Conservation (phyloP, 2,113 vertebrate genomes). For the Fukomys damarensis region DNA sequence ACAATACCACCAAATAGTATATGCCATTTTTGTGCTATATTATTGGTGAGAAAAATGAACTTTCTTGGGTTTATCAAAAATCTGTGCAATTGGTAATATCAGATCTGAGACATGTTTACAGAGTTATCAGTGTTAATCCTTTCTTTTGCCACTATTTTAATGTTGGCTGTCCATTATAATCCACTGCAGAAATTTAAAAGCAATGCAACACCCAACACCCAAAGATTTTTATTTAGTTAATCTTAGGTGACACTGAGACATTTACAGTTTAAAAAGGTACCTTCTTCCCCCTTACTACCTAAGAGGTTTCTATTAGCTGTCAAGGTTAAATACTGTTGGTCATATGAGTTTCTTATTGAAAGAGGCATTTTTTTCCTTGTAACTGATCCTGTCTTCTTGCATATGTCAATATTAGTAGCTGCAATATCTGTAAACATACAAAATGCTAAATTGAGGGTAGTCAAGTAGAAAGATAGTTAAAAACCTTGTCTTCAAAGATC, state of each 20-base stretch:
- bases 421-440: conserved; percentile 69
- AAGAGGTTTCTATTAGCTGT: neutral
- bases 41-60: neutral
- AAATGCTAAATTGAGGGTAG: conserved; percentile 71
- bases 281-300: neutral
- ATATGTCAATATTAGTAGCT: conserved; percentile 62
- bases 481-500: conserved; percentile 85
- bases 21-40: neutral
- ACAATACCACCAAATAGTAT: fast-evolving
- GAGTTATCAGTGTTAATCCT: neutral
- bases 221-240: neutral
- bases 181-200: neutral
- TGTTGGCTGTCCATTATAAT: neutral
- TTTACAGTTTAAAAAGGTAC: neutral
- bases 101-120: neutral
- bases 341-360: neutral
- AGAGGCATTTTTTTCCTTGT: conserved; percentile 34
- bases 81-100: neutral
- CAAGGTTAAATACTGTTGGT: neutral
- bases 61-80: neutral
- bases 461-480: conserved; percentile 84
- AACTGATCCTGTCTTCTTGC: conserved; percentile 5
- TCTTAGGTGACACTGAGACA: neutral
- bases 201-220: fast-evolving
- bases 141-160: neutral